A percentile compares a stretch with the other conserved stretches of the same genome.
Evolutionary conservation across 2,888 invertebrate genomes (phyloP).

Genomic region (Eurytoma californica): DNA sequence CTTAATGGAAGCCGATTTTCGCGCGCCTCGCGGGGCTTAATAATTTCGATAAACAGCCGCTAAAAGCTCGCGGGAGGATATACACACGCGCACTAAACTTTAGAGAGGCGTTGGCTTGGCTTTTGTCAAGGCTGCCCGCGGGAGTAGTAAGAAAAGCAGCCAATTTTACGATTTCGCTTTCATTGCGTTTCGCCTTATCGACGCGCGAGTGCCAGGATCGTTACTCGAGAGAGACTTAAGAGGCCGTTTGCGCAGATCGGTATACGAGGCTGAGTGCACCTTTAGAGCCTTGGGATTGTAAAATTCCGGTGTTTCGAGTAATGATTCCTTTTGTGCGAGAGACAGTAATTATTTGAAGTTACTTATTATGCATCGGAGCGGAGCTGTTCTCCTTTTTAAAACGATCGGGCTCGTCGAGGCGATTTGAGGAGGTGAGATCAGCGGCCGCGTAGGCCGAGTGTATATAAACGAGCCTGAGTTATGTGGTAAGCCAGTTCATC

Average conservation of each 20-base stretch:
- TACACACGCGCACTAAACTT: background rate
- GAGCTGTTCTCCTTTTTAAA: background rate
- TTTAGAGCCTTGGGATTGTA: conserved; percentile 9
- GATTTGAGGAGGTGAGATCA: conserved; percentile 20
- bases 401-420: background rate
- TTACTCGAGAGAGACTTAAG: too few relatives aligned
- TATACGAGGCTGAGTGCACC: conserved; percentile 1
- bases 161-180: conserved; percentile 15
- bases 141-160: too few relatives aligned
- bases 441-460: background rate
- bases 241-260: too few relatives aligned
- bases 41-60: conserved; percentile 10
- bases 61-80: conserved; percentile 21
- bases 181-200: conserved; percentile 3
- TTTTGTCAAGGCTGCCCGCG: too few relatives aligned
- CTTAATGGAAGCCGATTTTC: conserved; percentile 34
- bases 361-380: background rate
- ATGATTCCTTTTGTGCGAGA: background rate
- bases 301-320: conserved; percentile 11
- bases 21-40: background rate
- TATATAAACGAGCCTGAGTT: background rate
- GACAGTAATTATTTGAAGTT: background rate
- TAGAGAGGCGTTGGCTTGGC: too few relatives aligned
- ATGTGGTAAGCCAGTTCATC: conserved; percentile 13
- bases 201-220: background rate